Percentiles rank a stretch among this genome's conserved stretches.
Evolutionary conservation across 2,797 vertebrate species (phyloP).

Genomic region (Coluber constrictor): DNA sequence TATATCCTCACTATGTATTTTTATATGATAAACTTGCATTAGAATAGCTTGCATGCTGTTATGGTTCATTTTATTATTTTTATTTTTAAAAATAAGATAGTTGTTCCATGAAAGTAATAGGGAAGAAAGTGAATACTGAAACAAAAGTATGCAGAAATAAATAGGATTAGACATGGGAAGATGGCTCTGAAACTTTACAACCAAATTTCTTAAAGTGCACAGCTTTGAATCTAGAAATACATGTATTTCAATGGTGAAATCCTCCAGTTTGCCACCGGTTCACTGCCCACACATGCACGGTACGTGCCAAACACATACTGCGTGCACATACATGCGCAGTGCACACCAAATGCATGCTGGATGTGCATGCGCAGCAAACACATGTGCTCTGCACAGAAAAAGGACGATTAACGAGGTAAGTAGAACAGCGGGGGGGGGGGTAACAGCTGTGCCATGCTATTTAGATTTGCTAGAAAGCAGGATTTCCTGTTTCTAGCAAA

Average conservation of each 20-base stretch:
- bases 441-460: too few species aligned
- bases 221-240: not conserved
- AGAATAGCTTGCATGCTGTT: not conserved
- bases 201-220: conserved; percentile 20
- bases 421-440: too few species aligned
- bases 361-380: too few species aligned
- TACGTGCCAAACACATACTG: too few species aligned
- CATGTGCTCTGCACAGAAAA: too few species aligned
- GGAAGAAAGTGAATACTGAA: not conserved
- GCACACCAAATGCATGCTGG: too few species aligned
- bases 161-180: conserved; percentile 12
- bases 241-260: not conserved
- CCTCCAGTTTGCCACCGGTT: too few species aligned
- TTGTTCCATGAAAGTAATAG: not conserved
- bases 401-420: too few species aligned
- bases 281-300: too few species aligned
- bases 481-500: too few species aligned
- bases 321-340: too few species aligned
- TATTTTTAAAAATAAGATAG: not conserved
- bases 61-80: not conserved
- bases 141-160: not conserved
- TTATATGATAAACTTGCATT: not conserved
- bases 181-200: not conserved
- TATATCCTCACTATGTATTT: not conserved
- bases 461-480: too few species aligned